Conservation (phyloP, 2,888 invertebrate species). For the Caenorhabditis plicata region DNA sequence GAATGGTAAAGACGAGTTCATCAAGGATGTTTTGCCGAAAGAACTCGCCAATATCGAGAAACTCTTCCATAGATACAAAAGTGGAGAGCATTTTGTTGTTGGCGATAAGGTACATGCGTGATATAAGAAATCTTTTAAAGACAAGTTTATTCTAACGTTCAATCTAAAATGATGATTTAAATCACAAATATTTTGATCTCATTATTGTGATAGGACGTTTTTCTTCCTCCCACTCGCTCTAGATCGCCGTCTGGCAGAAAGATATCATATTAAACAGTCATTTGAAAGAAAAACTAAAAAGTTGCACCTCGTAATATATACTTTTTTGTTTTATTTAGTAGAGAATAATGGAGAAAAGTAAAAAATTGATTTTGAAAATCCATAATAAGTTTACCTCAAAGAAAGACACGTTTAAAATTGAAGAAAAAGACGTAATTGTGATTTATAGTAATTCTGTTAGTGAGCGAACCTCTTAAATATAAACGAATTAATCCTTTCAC, state of each 20-base stretch:
- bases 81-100: slow-evolving; percentile 45
- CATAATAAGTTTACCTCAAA: too few species aligned
- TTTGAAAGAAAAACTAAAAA: background rate
- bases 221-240: too few species aligned
- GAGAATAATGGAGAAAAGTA: background rate
- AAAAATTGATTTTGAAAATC: background rate
- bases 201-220: too few species aligned
- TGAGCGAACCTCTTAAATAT: too few species aligned
- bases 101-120: slow-evolving; percentile 33
- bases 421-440: too few species aligned
- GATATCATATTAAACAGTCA: too few species aligned
- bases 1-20: slow-evolving; percentile 38
- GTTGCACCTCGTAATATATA: too few species aligned
- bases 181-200: too few species aligned
- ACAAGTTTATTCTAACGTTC: background rate
- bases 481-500: background rate
- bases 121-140: background rate
- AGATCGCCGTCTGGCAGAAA: too few species aligned
- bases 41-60: slow-evolving; percentile 41
- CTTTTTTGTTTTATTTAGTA: background rate
- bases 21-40: slow-evolving; percentile 35
- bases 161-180: too few species aligned
- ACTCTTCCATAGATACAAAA: slow-evolving; percentile 42
- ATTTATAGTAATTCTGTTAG: too few species aligned
- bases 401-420: too few species aligned